phyloP scores from a whole-genome alignment of 2,888 invertebrate genomes.

The Drosophila eohydei region DNA sequence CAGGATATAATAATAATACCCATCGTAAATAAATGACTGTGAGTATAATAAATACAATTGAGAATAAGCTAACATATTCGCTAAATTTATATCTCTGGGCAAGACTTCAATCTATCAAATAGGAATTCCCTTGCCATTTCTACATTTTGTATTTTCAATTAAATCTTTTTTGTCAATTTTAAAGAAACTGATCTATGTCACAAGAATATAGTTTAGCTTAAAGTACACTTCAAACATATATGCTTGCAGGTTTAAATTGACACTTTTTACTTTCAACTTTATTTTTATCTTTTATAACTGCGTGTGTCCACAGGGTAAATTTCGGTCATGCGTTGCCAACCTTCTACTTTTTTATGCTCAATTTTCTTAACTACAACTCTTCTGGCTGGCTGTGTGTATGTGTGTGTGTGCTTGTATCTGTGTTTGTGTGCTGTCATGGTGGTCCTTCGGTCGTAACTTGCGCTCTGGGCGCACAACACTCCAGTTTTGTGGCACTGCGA shows the following conservation, averaged over 20 bases:
- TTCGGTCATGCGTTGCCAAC: not conserved
- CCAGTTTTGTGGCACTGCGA: conserved; percentile 78
- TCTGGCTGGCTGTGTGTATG: conserved; percentile 5
- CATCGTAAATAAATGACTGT: too few species aligned
- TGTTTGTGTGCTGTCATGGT: conserved; percentile 18
- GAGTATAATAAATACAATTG: too few species aligned
- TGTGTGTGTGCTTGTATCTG: conserved; percentile 7
- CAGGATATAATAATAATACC: too few species aligned
- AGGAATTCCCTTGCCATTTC: too few species aligned
- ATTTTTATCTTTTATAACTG: not conserved
- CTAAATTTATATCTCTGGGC: too few species aligned
- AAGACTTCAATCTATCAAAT: too few species aligned
- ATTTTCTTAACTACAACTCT: conserved; percentile 33
- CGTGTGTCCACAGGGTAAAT: conserved; percentile 8
- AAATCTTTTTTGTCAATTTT: too few species aligned
- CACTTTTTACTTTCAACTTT: not conserved
- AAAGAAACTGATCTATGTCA: too few species aligned
- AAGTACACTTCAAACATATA: not conserved
- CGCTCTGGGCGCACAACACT: conserved; percentile 70
- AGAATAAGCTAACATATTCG: too few species aligned
- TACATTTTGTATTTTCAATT: too few species aligned
- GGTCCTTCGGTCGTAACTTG: conserved; percentile 72
- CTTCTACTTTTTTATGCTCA: conserved; percentile 6
- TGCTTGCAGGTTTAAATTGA: not conserved
- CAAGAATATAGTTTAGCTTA: not conserved